Percentiles rank a stretch among this genome's conserved stretches.
phyloP scores from a whole-genome alignment of 2,888 invertebrate genomes.

The Zhuqinia jingwanae region DNA sequence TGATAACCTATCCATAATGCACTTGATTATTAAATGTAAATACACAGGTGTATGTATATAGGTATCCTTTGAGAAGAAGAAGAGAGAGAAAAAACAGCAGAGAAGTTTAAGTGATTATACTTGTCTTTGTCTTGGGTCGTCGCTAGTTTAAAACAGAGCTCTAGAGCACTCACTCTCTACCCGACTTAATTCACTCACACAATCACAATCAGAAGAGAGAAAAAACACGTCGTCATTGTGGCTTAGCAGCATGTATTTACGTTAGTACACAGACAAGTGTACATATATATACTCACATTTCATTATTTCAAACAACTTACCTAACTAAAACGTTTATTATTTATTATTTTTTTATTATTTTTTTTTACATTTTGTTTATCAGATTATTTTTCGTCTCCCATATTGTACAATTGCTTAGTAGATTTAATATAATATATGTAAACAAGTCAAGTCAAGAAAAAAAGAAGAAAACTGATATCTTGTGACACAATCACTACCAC shows the following conservation, averaged over 20 bases:
- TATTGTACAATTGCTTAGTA: constrained; percentile 65
- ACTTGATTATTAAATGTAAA: too few relatives aligned
- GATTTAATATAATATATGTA: constrained; percentile 26
- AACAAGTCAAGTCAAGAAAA: background rate
- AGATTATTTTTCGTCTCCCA: constrained; percentile 56
- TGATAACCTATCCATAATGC: constrained; percentile 69
- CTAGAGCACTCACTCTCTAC: background rate
- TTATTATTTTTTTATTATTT: too few relatives aligned
- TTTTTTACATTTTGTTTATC: constrained; percentile 36
- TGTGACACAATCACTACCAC: constrained; percentile 58
- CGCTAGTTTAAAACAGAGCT: constrained; percentile 42
- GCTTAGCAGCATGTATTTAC: too few relatives aligned
- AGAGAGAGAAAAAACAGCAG: too few relatives aligned
- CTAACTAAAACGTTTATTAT: too few relatives aligned
- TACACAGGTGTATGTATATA: too few relatives aligned
- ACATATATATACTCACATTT: too few relatives aligned
- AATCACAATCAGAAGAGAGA: too few relatives aligned
- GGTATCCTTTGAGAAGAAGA: too few relatives aligned
- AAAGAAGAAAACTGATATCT: constrained; percentile 49
- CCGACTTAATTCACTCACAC: constrained; percentile 49
- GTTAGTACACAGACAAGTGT: too few relatives aligned
- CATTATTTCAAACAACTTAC: constrained; percentile 1
- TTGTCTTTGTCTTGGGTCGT: constrained; percentile 43
- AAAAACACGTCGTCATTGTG: constrained; percentile 34
- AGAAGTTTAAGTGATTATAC: constrained; percentile 38